Evolutionary conservation across 2,888 invertebrate genomes (phyloP).

Genomic region (Phyllotreta cruciferae): DNA sequence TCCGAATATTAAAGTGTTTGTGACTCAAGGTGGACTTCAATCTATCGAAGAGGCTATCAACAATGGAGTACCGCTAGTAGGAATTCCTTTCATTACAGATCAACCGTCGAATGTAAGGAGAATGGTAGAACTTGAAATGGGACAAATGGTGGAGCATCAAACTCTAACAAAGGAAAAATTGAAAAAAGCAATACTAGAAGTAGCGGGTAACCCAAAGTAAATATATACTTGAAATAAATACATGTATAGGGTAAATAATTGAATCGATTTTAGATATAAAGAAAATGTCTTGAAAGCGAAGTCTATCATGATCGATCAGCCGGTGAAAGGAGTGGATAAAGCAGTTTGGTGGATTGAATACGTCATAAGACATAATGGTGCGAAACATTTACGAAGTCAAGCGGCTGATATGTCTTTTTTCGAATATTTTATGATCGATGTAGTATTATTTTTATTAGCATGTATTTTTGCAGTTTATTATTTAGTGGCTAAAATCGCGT

Average conservation of each 20-base stretch:
- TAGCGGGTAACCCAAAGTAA: conserved; percentile 47
- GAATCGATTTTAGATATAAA: conserved; percentile 36
- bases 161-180: conserved; percentile 46
- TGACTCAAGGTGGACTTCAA: conserved; percentile 51
- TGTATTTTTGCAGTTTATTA: neutral
- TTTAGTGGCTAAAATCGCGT: no score
- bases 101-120: conserved; percentile 48
- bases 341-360: conserved; percentile 50
- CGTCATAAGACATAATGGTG: conserved; percentile 53
- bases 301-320: conserved; percentile 39
- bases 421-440: conserved; percentile 61
- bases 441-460: conserved; percentile 33
- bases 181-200: conserved; percentile 45
- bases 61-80: conserved; percentile 48
- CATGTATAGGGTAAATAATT: neutral
- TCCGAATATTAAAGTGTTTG: conserved; percentile 50
- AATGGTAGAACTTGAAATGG: conserved; percentile 43
- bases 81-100: conserved; percentile 50
- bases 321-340: conserved; percentile 44
- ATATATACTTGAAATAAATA: conserved; percentile 8
- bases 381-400: conserved; percentile 60
- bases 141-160: conserved; percentile 39
- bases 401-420: conserved; percentile 57
- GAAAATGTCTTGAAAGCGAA: conserved; percentile 37
- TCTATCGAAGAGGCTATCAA: conserved; percentile 51